These are phyloP conservation scores for Chrysina gloriosa DNA, from an alignment of 2,888 invertebrate genomes.

Conservation along the genomic window DNA sequence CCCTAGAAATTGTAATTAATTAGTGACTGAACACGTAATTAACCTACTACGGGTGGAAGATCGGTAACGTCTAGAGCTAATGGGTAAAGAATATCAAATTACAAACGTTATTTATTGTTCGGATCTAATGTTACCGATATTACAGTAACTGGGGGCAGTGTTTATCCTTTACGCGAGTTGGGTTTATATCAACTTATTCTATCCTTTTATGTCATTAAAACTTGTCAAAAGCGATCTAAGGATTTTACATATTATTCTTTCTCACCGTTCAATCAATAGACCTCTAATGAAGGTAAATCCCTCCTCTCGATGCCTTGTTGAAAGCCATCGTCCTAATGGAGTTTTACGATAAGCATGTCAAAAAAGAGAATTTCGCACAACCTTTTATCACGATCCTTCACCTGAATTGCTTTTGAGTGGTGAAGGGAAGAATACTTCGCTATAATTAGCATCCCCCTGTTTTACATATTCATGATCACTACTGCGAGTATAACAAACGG, in stretches of 20 bases:
- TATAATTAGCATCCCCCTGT: conserved; percentile 22
- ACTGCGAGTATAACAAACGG: neutral
- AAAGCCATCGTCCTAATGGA: conserved; percentile 30
- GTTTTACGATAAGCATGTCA: conserved; percentile 23
- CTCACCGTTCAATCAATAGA: conserved; percentile 17
- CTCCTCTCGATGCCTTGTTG: conserved; percentile 9
- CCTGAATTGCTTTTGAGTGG: neutral
- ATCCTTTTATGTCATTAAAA: conserved; percentile 25
- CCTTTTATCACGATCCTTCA: conserved; percentile 22
- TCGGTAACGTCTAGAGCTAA: conserved; percentile 8
- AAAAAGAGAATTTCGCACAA: conserved; percentile 16
- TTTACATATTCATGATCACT: conserved; percentile 25
- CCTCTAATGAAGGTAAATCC: conserved; percentile 30
- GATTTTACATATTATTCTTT: conserved; percentile 31
- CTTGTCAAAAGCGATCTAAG: conserved; percentile 30
- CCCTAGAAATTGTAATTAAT: conserved; percentile 6
- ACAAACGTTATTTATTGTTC: conserved; percentile 28
- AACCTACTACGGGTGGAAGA: conserved; percentile 5
- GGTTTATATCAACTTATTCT: neutral
- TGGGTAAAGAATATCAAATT: conserved; percentile 24
- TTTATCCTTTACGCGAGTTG: neutral
- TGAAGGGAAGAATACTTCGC: neutral
- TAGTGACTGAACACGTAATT: neutral
- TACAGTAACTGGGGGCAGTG: neutral
- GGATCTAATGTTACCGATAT: conserved; percentile 6